These are phyloP conservation scores for Scrobipalpa costella DNA, from an alignment of 2,888 invertebrate species.

Conservation along the genomic window DNA sequence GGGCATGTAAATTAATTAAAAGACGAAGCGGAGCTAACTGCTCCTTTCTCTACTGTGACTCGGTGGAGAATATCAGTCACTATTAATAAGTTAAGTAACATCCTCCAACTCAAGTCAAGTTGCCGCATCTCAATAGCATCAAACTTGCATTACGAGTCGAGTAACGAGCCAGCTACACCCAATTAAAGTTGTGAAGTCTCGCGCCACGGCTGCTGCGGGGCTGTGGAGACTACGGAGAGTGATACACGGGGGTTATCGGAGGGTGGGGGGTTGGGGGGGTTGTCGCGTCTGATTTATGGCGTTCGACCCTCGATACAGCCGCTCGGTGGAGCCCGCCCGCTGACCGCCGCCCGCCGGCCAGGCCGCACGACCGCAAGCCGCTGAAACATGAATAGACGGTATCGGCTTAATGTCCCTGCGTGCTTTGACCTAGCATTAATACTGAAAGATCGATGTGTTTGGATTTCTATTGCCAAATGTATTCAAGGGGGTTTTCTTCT, in stretches of 20 bases:
- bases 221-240: not conserved
- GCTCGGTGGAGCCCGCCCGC: not conserved
- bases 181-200: slow-evolving; percentile 5
- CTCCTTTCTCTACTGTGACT: too few relatives aligned
- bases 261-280: too few relatives aligned
- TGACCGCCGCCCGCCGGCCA: not conserved
- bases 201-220: not conserved
- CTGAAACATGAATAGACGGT: not conserved
- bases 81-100: not conserved
- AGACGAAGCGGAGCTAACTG: too few relatives aligned
- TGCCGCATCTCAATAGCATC: not conserved
- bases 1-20: too few relatives aligned
- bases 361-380: not conserved
- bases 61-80: slow-evolving; percentile 8
- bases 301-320: slow-evolving; percentile 3
- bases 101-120: not conserved
- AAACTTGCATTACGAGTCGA: not conserved
- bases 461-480: not conserved
- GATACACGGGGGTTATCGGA: not conserved
- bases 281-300: slow-evolving; percentile 16
- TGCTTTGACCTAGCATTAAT: too few relatives aligned
- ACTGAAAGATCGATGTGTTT: not conserved
- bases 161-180: not conserved
- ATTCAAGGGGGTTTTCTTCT: not conserved
- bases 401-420: not conserved